Evolutionary conservation across 2,797 vertebrate species (phyloP), one percentile per base, ranked within the genome.

Genomic region (Siniperca obscura): DNA sequence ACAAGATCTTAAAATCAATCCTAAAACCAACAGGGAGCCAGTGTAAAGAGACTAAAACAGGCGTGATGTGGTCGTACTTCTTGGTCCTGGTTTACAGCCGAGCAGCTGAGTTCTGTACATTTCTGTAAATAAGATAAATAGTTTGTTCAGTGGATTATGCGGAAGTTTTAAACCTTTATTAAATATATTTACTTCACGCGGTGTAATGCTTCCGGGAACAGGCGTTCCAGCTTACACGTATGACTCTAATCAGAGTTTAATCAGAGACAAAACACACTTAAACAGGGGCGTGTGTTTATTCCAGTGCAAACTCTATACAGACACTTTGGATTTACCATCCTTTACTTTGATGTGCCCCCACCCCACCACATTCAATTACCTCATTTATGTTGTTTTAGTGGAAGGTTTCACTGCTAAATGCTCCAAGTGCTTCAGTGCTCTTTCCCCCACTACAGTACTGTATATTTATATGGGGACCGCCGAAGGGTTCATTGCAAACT

Each of bases 231-330:
- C 57, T 36, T 16, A 73, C 62, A 48, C 52, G 56, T 77, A 40
- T 9, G 56, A 53, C 56, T 80, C 25, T 84, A 80, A 89, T 88
- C 78, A 19, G 40, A 81, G 62, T 74, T 72, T 57, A 76, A 82
- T 86, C 84, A 76, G 21, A 74, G 72, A 81, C 44, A 30, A 22
- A 64, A 17, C 73, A 30, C 75, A 74, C 69, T 83, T 27, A 50
- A 61, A 78, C 34, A 55, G 55, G 85, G 81, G 75, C 38, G 71
- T 80, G 74, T 91, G 90, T 91, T 90, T 90, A 78, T 52, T 62
- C 69, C 80, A 70, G 1, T 19, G 27, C 64, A 74, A 78, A 87
- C 77, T 83, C 66, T 55, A 11, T 14, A 68, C 73, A 65, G 40
- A 74, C 72, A 60, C 79, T 74, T 21, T 66, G 21, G 44, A 61